Percentiles rank a stretch among this genome's conserved stretches.
These are phyloP conservation scores for Calycopis cecrops DNA, from an alignment of 1,140 invertebrate genomes.

Conservation along the genomic window DNA sequence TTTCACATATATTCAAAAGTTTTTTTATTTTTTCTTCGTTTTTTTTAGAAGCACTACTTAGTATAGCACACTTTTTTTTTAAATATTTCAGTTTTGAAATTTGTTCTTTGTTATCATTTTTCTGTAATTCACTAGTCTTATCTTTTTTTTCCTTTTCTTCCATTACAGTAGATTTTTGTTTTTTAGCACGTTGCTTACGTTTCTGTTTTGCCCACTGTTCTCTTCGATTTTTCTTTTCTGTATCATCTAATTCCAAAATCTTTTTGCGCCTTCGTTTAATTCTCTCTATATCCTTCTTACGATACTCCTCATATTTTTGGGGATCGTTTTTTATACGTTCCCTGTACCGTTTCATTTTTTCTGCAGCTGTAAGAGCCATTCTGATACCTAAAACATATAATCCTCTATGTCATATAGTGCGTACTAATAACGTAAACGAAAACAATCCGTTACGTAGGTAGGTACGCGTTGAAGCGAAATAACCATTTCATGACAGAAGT, in stretches of 20 bases:
- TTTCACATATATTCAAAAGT: background rate
- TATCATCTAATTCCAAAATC: constrained; percentile 5
- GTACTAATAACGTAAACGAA: too few relatives aligned
- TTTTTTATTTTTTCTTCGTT: background rate
- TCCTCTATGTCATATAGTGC: too few relatives aligned
- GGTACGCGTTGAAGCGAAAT: too few relatives aligned
- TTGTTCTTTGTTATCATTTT: background rate
- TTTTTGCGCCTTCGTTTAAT: constrained; percentile 15
- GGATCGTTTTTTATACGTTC: constrained; percentile 12
- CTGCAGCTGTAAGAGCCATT: constrained; percentile 14
- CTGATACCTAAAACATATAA: constrained; percentile 9
- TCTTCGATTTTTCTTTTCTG: constrained; percentile 7
- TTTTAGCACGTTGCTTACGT: background rate
- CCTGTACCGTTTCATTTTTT: constrained; percentile 10
- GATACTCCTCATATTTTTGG: constrained; percentile 4
- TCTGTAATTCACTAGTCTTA: background rate
- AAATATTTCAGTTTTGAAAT: background rate
- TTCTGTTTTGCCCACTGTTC: constrained; percentile 10
- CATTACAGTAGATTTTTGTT: background rate
- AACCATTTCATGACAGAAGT: too few relatives aligned
- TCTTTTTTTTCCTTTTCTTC: background rate
- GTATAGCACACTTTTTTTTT: background rate
- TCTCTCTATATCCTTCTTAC: constrained; percentile 7
- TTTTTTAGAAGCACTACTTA: background rate
- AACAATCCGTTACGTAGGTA: too few relatives aligned